Evolutionary conservation across 2,888 invertebrate species (phyloP).

Genomic region (Orthosia incerta): DNA sequence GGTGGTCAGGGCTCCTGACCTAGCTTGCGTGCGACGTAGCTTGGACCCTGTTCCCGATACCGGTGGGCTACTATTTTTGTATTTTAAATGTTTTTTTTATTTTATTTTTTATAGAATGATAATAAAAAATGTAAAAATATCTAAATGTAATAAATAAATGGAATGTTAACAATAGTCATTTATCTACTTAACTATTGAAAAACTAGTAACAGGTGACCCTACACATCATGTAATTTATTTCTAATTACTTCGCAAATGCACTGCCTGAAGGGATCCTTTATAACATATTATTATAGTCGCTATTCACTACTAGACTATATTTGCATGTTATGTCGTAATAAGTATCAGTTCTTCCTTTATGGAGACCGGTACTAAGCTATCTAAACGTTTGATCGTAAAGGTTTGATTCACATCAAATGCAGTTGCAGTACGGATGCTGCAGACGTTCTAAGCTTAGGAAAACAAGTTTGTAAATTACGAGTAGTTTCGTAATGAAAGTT

Average conservation of each 20-base stretch:
- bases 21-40: no score
- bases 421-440: not conserved
- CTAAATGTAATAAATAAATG: no score
- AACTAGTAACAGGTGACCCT: slow-evolving; percentile 9
- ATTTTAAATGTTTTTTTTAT: no score
- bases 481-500: not conserved
- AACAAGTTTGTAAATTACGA: not conserved
- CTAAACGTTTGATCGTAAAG: slow-evolving; percentile 15
- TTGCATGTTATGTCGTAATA: slow-evolving; percentile 25
- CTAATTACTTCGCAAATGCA: slow-evolving; percentile 38
- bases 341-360: slow-evolving; percentile 24
- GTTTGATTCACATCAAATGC: slow-evolving; percentile 18
- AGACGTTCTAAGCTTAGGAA: not conserved
- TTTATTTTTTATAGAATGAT: no score
- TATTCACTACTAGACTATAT: slow-evolving; percentile 33
- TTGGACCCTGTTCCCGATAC: no score
- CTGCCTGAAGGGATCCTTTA: slow-evolving; percentile 32
- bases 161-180: slow-evolving; percentile 28
- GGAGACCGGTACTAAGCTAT: slow-evolving; percentile 30
- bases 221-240: slow-evolving; percentile 21
- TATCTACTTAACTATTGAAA: slow-evolving; percentile 22
- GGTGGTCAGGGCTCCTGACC: no score
- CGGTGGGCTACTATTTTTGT: no score
- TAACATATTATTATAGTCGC: slow-evolving; percentile 31
- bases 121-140: no score